phyloP scores from a whole-genome alignment of 2,113 vertebrate genomes.

The Microcebus tavaratra region DNA sequence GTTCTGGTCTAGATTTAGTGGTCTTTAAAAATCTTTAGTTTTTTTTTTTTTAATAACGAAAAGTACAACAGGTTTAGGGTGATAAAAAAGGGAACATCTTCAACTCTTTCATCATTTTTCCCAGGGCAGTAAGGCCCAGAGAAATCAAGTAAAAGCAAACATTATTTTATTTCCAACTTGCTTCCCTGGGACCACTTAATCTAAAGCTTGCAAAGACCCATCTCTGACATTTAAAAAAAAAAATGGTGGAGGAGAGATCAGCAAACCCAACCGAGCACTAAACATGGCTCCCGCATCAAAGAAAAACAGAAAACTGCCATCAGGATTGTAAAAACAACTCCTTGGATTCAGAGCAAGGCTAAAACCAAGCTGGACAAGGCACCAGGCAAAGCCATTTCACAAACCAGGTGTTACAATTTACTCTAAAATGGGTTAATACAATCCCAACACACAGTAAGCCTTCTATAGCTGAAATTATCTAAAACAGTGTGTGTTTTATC shows the following conservation, averaged over 20 bases:
- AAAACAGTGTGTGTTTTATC: neutral
- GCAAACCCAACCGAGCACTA: neutral
- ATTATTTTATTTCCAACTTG: neutral
- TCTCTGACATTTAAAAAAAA: neutral
- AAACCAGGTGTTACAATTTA: neutral
- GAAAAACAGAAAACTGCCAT: neutral
- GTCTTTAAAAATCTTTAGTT: neutral
- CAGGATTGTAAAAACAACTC: neutral
- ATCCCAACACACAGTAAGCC: neutral
- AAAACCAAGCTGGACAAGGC: neutral
- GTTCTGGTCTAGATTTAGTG: neutral
- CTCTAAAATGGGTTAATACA: neutral
- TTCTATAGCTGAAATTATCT: neutral
- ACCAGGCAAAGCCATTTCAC: neutral
- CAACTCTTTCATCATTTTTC: neutral
- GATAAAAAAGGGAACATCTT: neutral
- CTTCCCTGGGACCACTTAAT: neutral
- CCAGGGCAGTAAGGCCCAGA: neutral
- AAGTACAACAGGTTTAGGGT: neutral
- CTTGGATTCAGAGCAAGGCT: too few species aligned
- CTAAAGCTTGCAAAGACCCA: neutral
- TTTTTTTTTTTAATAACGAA: neutral
- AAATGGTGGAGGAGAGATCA: neutral
- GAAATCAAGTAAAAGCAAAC: neutral
- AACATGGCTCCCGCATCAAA: neutral